Base-by-base conservation (phyloP, 2,888 invertebrate species). In the Auanema freiburgensis region DNA sequence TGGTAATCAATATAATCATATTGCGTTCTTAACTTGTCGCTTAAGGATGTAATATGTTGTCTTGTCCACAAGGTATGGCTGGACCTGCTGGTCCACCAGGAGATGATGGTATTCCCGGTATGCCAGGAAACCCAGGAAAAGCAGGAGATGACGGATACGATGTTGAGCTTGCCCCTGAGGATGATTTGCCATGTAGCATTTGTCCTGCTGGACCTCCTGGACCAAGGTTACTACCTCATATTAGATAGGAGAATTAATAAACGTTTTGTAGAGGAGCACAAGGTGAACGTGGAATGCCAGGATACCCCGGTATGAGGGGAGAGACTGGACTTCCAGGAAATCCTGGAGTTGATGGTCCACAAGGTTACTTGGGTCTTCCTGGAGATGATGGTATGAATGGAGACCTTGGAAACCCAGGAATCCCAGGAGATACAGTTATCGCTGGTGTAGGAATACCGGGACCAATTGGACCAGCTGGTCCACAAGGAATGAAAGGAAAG, bases 121-220 rank as follows among this genome's bases (percentile, higher is more conserved):
- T 74, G 54, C 67, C 75, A 49, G 79, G 79, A 59, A 71, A 72
- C 55, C 71, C 71, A 49, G 77, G 74, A 57, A 59, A 63, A 14
- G 67, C 79, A 14, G 83, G 83, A 12, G 77, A 75, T 41, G 83
- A 83, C 59, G 83, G 83, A 0, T 76, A 64, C 40, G 83, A 83
- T 65, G 78, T 83, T 44, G 78, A 82, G 49, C 65, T 83, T 53
- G 83, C 79, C 53, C 71, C 79, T 0, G 78, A 83, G 42, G 75
- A 80, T 16, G 83, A 83, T 33, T 69, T 83, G 41, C 81, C 83
- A 2, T 83, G 83, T 55, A 76, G 78, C 6, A 79, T 83, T 52
- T 83, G 83, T 46, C 83, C 83, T 23, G 81, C 75, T 33, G 83
- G 83, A 56, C 83, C 83, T 16, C 79, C 80, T 21, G 81, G 81